phyloP scores from a whole-genome alignment of 1,140 invertebrate genomes.

The Eriosoma lanigerum region DNA sequence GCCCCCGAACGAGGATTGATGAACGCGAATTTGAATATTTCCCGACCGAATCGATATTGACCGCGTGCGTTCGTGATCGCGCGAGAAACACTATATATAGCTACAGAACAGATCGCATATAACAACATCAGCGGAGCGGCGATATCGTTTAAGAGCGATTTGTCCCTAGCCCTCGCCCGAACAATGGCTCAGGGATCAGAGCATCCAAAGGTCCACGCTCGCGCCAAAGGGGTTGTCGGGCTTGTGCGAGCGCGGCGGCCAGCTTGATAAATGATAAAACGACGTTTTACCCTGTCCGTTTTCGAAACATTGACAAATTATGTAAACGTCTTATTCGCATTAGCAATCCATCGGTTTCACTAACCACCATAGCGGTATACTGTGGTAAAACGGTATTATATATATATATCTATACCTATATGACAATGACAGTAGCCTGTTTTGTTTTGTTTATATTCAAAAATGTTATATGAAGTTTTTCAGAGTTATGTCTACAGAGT shows the following conservation, averaged over 20 bases:
- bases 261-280: constrained; percentile 50
- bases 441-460: too few species aligned
- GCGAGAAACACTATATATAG: too few species aligned
- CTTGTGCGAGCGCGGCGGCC: neutral
- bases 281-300: constrained; percentile 49
- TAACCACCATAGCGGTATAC: neutral
- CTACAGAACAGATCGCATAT: constrained; percentile 17
- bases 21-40: constrained; percentile 45
- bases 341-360: constrained; percentile 41
- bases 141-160: constrained; percentile 51
- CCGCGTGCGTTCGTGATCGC: constrained; percentile 26
- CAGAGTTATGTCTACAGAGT: too few species aligned
- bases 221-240: constrained; percentile 28
- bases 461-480: too few species aligned
- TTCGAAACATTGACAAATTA: constrained; percentile 51
- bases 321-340: constrained; percentile 51
- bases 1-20: constrained; percentile 32
- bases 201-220: constrained; percentile 35
- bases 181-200: constrained; percentile 40
- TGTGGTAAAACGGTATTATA: neutral
- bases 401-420: too few species aligned
- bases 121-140: neutral
- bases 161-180: constrained; percentile 14
- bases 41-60: constrained; percentile 39
- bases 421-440: neutral